Evolutionary conservation across 2,113 vertebrate species (phyloP).

Genomic region (Corythornis cristatus): DNA sequence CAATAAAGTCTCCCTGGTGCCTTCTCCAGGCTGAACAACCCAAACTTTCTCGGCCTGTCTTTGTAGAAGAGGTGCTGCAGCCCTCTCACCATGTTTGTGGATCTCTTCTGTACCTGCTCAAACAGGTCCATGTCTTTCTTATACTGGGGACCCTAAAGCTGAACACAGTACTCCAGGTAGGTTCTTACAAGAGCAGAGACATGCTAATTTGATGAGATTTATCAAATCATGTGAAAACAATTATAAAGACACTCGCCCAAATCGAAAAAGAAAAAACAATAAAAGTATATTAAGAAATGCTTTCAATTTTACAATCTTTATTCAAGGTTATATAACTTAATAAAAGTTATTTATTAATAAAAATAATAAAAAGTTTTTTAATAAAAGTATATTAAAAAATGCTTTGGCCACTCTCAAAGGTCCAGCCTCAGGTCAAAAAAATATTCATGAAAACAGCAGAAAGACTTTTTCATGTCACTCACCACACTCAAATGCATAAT

Average conservation of each 20-base stretch:
- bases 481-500: background rate
- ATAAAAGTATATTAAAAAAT: conserved; percentile 68
- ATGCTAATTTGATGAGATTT: background rate
- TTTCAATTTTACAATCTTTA: conserved; percentile 14
- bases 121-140: background rate
- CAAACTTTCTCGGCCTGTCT: background rate
- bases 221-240: background rate
- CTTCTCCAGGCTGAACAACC: background rate
- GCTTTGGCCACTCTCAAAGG: conserved; percentile 75
- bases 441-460: conserved; percentile 61
- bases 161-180: background rate
- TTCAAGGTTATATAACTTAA: conserved; percentile 7
- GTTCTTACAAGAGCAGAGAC: background rate
- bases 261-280: background rate
- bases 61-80: background rate
- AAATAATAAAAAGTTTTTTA: no score
- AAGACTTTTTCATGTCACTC: conserved; percentile 36
- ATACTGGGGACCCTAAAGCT: background rate
- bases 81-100: background rate
- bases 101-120: background rate
- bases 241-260: background rate
- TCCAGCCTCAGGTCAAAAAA: conserved; percentile 80
- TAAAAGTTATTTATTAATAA: conserved; percentile 26
- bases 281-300: background rate
- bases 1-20: background rate